Evolutionary conservation across 2,113 vertebrate species (phyloP), one percentile per base, ranked within the genome.

Genomic region (Felis chaus): DNA sequence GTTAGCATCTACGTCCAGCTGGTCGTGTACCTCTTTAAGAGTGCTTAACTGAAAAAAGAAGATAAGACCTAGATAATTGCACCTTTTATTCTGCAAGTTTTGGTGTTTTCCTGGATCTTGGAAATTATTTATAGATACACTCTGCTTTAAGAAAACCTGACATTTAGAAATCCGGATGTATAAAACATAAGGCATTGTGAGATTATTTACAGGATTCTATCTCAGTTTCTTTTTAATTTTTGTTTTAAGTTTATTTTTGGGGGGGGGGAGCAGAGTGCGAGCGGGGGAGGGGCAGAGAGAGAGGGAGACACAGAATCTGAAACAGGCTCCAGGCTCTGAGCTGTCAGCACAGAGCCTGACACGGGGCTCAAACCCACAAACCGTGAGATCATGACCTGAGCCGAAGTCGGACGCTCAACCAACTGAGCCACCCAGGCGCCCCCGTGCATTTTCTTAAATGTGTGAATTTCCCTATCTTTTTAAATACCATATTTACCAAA

Each of bases 1-100:
- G 6, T 27, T 18, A 13, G 5, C 12, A 0, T 9, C 66, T 18
- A 0, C 23, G 4, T 12, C 1, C 48, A 12, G n/a, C 71, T 71
- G 65, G 50, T 33, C 1, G 9, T 9, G 2, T 27, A 5, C 63
- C 66, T 69, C 57, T 29, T 13, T 1, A 11, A 69, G 50, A 25
- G 16, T 23, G 6, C 71, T 14, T 25, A 45, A n/a, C 73, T 85
- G 69, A 33, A 3, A 3, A 63, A 69, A 89, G n/a, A 57, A 87
- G 79, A 57, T 61, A 18, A 0, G 29, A 5, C 57, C 16, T 0
- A 79, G 41, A 21, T 69, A 11, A 25, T 63, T 39, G 33, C 3
- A 11, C 31, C 23, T 65, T 81, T 55, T 76, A 21, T 73, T 61
- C 57, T 82, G 65, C 19, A 39, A 13, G 31, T 48, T 94, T 81